Evolutionary conservation across 2,888 invertebrate species (phyloP), one percentile per base, ranked within the genome.

Genomic region (Parascotia fuliginaria): DNA sequence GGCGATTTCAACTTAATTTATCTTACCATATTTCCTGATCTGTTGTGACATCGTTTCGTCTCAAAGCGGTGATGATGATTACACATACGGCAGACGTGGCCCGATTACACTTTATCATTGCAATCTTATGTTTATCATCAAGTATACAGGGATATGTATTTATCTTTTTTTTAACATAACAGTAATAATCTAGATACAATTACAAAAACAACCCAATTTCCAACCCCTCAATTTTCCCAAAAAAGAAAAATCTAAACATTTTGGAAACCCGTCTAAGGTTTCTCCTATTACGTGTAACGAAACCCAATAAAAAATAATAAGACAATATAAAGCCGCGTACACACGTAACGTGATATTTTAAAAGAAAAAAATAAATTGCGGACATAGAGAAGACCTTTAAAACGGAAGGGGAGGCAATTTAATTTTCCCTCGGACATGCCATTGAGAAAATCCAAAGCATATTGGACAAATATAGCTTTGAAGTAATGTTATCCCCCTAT

Each of bases 391-490:
- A 89, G 83, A 85, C 90, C 89, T 89, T 89, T 87, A 89, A 89
- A 90, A 78, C 67, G 73, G 64, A 19, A 76, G 87, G 82, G 75
- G 79, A 73, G 70, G 65, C 84, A 89, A 91, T 91, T 91, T 89
- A 89, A 90, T 91, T 90, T 88, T 73, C 76, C 39, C 69, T 65
- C 75, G 81, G 86, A 83, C 87, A 79, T 77, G 75, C 79, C 75
- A 84, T 86, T 84, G 86, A 85, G 83, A 81, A 86, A 91, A 90
- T 89, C 86, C 81, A 77, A 85, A 89, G 86, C 89, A 89, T 88
- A 89, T 86, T 84, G 89, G 82, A 83, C 81, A 77, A 73, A 79
- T 83, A 77, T 75, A 81, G 86, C 87, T 87, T 88, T 87, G 89
- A 89, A 83, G 86, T 89, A 82, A 89, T 83, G 73, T 77, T 70